These are phyloP conservation scores for Fabriciana adippe DNA, from an alignment of 2,888 invertebrate genomes.

Conservation along the genomic window DNA sequence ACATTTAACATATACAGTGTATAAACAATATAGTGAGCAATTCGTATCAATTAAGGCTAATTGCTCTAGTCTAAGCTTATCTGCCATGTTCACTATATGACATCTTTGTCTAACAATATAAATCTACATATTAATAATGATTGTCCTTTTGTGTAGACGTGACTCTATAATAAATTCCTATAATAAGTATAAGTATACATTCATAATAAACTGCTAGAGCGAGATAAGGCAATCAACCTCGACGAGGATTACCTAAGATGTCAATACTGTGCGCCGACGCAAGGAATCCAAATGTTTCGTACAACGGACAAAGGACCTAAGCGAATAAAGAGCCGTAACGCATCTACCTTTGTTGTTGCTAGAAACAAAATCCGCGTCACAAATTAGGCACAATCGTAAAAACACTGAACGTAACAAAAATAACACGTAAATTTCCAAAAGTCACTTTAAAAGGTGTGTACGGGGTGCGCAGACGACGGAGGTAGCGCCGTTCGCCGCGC, in stretches of 20 bases:
- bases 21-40: conserved; percentile 19
- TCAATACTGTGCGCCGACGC: conserved; percentile 56
- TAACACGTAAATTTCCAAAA: conserved; percentile 64
- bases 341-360: conserved; percentile 45
- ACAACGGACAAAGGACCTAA: conserved; percentile 70
- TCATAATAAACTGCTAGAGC: conserved; percentile 42
- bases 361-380: conserved; percentile 53
- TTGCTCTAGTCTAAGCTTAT: conserved; percentile 47
- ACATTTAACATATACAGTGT: conserved; percentile 2
- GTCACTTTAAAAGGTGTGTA: conserved; percentile 55
- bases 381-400: conserved; percentile 63
- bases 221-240: conserved; percentile 62
- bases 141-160: conserved; percentile 31
- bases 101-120: conserved; percentile 2
- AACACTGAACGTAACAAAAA: conserved; percentile 53
- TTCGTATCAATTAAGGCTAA: conserved; percentile 52
- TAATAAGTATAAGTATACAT: conserved; percentile 38
- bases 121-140: background rate
- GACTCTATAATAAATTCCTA: conserved; percentile 38
- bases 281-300: conserved; percentile 50
- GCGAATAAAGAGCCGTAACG: conserved; percentile 52
- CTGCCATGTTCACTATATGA: conserved; percentile 27
- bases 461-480: conserved; percentile 73
- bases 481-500: conserved; percentile 68
- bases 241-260: conserved; percentile 57